These are phyloP conservation scores for Oxyteleia sp. DNA, from an alignment of 2,888 invertebrate genomes.

Conservation along the genomic window DNA sequence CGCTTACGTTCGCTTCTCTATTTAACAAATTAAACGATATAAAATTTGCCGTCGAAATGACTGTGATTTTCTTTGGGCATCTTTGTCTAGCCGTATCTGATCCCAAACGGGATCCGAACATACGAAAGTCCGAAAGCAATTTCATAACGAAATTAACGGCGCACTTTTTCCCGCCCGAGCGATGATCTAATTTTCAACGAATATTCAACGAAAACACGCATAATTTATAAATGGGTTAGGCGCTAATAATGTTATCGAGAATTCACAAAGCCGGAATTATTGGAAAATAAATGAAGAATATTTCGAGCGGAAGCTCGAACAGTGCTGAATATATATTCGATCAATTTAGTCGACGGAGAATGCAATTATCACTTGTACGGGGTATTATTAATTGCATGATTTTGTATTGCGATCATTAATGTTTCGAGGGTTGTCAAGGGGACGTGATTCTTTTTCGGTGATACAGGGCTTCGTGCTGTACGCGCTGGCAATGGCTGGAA, in stretches of 20 bases:
- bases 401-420: conserved; percentile 11
- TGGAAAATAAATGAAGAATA: conserved; percentile 60
- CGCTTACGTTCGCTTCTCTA: no score
- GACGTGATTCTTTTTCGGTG: conserved; percentile 4
- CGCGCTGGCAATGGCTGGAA: conserved; percentile 2
- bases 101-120: no score
- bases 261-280: conserved; percentile 57
- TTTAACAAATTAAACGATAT: no score
- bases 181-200: conserved; percentile 27
- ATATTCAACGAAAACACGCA: conserved; percentile 45
- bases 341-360: conserved; percentile 38
- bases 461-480: background rate
- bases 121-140: background rate
- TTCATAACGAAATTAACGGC: conserved; percentile 14
- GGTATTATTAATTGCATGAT: conserved; percentile 21
- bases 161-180: background rate
- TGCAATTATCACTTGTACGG: conserved; percentile 56
- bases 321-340: conserved; percentile 53
- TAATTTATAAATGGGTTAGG: conserved; percentile 57
- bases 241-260: conserved; percentile 52
- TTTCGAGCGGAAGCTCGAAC: conserved; percentile 38
- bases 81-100: no score
- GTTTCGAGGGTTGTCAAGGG: background rate
- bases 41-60: no score
- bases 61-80: no score